These are phyloP conservation scores for Drosophila mimica DNA, from an alignment of 2,888 invertebrate species.

Conservation along the genomic window DNA sequence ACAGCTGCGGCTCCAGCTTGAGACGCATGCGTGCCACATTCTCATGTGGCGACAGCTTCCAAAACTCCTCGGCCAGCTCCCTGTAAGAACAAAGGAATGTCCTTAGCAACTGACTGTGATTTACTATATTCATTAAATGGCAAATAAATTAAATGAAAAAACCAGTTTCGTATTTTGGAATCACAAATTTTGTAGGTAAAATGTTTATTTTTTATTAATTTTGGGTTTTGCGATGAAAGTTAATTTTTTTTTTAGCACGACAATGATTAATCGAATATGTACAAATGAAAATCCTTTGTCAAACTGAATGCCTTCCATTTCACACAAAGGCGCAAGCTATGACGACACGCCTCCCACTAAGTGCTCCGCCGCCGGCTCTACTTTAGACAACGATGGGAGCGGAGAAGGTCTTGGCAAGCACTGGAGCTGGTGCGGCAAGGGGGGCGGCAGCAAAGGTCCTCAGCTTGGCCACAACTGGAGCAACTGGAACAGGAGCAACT, in stretches of 20 bases:
- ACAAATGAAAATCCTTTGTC: constrained; percentile 84
- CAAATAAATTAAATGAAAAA: constrained; percentile 1
- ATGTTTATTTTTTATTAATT: constrained; percentile 45
- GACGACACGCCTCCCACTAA: constrained; percentile 26
- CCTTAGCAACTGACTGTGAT: constrained; percentile 1
- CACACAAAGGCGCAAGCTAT: constrained; percentile 40
- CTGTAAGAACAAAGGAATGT: constrained; percentile 75
- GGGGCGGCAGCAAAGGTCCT: constrained; percentile 58
- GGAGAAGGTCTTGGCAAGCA: constrained; percentile 78
- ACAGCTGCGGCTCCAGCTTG: constrained; percentile 87
- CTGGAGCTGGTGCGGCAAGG: constrained; percentile 71
- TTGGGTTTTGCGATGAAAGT: constrained; percentile 78
- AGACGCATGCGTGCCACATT: constrained; percentile 88
- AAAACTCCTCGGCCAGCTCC: constrained; percentile 84
- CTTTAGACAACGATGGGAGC: constrained; percentile 80
- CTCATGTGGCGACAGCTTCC: constrained; percentile 88
- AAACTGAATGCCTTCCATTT: constrained; percentile 59
- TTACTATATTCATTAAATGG: neutral
- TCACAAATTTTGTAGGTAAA: constrained; percentile 46
- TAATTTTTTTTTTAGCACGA: constrained; percentile 73
- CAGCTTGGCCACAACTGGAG: constrained; percentile 74
- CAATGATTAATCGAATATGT: constrained; percentile 82
- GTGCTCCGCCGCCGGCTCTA: neutral
- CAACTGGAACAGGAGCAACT: constrained; percentile 58
- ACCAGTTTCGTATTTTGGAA: constrained; percentile 14